phyloP scores from a whole-genome alignment of 2,888 invertebrate genomes.

The Tiphia femorata region DNA sequence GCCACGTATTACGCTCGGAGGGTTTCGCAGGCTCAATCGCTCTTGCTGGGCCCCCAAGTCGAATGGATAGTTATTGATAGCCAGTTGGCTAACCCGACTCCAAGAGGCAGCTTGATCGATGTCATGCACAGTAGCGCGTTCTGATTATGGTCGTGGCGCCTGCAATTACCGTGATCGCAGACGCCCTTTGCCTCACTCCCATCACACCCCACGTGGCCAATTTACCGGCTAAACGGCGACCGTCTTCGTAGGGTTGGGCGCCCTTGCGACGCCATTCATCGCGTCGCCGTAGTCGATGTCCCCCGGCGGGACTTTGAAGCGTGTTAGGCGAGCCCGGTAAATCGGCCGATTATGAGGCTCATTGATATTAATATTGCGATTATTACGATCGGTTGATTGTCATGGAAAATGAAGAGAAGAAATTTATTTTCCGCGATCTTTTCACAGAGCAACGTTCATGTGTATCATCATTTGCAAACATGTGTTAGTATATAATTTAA shows the following conservation, averaged over 20 bases:
- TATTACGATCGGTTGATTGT: too few species aligned
- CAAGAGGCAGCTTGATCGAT: conserved; percentile 55
- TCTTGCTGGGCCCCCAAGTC: conserved; percentile 21
- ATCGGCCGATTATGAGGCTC: too few species aligned
- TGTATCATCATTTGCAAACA: too few species aligned
- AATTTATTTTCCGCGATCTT: too few species aligned
- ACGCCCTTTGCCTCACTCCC: too few species aligned
- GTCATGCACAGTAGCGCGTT: conserved; percentile 55
- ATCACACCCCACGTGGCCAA: conserved; percentile 35
- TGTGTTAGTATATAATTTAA: too few species aligned
- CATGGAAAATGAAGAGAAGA: too few species aligned
- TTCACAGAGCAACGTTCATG: too few species aligned
- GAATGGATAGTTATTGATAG: conserved; percentile 59
- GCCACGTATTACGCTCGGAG: conserved; percentile 36
- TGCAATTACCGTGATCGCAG: conserved; percentile 54
- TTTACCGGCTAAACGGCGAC: conserved; percentile 31
- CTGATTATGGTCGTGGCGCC: conserved; percentile 55
- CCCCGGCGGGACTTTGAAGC: too few species aligned
- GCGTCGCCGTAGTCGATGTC: too few species aligned
- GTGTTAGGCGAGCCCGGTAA: too few species aligned
- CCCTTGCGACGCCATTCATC: not conserved
- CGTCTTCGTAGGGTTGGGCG: conserved; percentile 16
- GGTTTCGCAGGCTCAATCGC: conserved; percentile 28
- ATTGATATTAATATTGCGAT: too few species aligned
- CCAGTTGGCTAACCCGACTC: conserved; percentile 50